phyloP scores from a whole-genome alignment of 2,888 invertebrate species.

The Halocaridina rubra region DNA sequence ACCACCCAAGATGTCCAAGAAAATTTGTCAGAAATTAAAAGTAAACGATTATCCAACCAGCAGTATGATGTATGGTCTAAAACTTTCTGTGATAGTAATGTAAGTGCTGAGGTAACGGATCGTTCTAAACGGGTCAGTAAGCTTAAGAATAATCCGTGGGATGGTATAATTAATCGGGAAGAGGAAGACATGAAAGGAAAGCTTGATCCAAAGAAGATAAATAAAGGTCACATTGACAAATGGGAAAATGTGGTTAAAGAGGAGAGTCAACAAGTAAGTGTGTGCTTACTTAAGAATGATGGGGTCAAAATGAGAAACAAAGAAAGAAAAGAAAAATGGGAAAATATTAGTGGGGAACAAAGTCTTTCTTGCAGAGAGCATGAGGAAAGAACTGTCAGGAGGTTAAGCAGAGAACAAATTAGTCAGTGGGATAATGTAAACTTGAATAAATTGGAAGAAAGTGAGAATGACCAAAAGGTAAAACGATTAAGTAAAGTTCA shows the following conservation, averaged over 20 bases:
- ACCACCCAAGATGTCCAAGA: neutral
- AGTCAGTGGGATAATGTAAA: slow-evolving; percentile 31
- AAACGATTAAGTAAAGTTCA: slow-evolving; percentile 37
- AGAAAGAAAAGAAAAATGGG: slow-evolving; percentile 37
- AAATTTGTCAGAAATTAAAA: neutral
- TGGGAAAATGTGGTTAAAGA: slow-evolving; percentile 4
- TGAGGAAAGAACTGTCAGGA: slow-evolving; percentile 21
- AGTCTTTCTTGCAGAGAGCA: neutral
- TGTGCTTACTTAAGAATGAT: neutral
- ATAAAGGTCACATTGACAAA: slow-evolving; percentile 13
- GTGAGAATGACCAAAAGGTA: slow-evolving; percentile 3
- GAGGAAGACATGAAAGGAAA: neutral
- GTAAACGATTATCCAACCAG: neutral
- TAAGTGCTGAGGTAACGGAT: neutral
- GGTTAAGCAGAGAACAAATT: slow-evolving; percentile 48
- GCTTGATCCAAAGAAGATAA: neutral
- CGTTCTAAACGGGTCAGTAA: slow-evolving; percentile 15
- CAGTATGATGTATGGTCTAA: neutral
- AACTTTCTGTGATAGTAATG: neutral
- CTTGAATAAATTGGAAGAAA: neutral
- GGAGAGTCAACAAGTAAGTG: neutral
- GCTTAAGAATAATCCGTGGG: slow-evolving; percentile 23
- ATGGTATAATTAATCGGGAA: neutral
- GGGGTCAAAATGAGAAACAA: slow-evolving; percentile 31
- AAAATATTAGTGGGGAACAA: slow-evolving; percentile 1